A percentile compares a stretch with the other conserved stretches of the same genome.
These are phyloP conservation scores for Haliclona indistincta DNA, from an alignment of 37 sponge, comb jelly and placozoan species.

Conservation along the genomic window DNA sequence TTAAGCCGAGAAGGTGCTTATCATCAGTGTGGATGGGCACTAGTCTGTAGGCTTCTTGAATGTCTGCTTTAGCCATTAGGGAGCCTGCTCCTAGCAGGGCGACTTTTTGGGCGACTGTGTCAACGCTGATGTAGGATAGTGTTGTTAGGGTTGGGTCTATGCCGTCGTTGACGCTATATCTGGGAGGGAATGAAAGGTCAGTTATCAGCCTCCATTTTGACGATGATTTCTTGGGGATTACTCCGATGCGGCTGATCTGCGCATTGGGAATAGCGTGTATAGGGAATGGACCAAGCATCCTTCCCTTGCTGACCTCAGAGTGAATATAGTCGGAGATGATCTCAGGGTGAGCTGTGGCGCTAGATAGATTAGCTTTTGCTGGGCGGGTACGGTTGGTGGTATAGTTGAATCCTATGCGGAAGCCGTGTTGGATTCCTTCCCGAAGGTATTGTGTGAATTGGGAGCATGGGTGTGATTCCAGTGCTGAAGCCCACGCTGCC, in stretches of 20 bases:
- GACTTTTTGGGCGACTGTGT: neutral
- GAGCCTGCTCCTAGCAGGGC: slow-evolving; percentile 7
- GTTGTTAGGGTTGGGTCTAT: slow-evolving; percentile 10
- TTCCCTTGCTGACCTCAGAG: neutral
- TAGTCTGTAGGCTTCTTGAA: slow-evolving; percentile 15
- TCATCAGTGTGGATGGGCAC: slow-evolving; percentile 34
- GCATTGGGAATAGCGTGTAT: neutral
- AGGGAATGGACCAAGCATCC: slow-evolving; percentile 23
- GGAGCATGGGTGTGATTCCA: neutral
- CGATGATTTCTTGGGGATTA: slow-evolving; percentile 20
- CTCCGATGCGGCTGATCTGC: slow-evolving; percentile 37
- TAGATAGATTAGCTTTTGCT: slow-evolving; percentile 7
- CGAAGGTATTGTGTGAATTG: neutral
- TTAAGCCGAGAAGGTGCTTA: slow-evolving; percentile 20
- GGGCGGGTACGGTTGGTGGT: neutral
- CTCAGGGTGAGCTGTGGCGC: slow-evolving; percentile 10
- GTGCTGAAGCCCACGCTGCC: neutral
- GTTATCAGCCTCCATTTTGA: slow-evolving; percentile 34
- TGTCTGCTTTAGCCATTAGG: slow-evolving; percentile 29
- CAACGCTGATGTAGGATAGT: slow-evolving; percentile 21
- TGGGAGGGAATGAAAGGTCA: slow-evolving; percentile 27
- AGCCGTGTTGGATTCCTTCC: slow-evolving; percentile 15
- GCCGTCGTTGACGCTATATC: slow-evolving; percentile 42
- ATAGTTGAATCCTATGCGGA: slow-evolving; percentile 1
- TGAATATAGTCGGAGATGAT: neutral